Evolutionary conservation across 1,140 invertebrate species (phyloP).

Genomic region (Listronotus oregonensis): DNA sequence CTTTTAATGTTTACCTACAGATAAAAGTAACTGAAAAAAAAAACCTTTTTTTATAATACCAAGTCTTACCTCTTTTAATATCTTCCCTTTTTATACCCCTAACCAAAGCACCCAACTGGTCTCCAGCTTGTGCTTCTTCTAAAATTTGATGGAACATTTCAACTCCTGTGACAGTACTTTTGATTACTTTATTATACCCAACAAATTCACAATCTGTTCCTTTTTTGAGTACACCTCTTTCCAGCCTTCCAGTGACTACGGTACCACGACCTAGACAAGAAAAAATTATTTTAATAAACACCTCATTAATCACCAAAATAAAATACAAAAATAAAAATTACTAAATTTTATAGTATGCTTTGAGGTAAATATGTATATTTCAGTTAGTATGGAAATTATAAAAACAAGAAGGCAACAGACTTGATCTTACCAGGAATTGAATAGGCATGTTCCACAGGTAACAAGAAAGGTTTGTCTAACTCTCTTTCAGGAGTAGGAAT

Average conservation of each 20-base stretch:
- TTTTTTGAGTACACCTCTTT: conserved; percentile 89
- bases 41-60: no score
- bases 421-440: conserved; percentile 73
- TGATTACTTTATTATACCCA: conserved; percentile 86
- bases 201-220: conserved; percentile 92
- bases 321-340: no score
- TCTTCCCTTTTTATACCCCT: conserved; percentile 92
- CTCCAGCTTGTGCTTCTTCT: conserved; percentile 94
- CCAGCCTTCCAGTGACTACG: conserved; percentile 91
- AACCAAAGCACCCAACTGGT: conserved; percentile 92
- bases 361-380: no score
- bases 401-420: not conserved
- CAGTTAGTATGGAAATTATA: no score
- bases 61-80: conserved; percentile 75
- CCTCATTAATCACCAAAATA: no score
- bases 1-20: no score
- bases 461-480: conserved; percentile 91
- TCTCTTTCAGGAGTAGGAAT: conserved; percentile 92
- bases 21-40: no score
- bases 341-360: no score
- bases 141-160: conserved; percentile 99
- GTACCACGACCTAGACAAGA: conserved; percentile 76
- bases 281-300: no score
- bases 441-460: conserved; percentile 92
- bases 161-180: conserved; percentile 88